Evolutionary conservation across 2,113 vertebrate genomes (phyloP).

Genomic region (Chascanopsetta lugubris): DNA sequence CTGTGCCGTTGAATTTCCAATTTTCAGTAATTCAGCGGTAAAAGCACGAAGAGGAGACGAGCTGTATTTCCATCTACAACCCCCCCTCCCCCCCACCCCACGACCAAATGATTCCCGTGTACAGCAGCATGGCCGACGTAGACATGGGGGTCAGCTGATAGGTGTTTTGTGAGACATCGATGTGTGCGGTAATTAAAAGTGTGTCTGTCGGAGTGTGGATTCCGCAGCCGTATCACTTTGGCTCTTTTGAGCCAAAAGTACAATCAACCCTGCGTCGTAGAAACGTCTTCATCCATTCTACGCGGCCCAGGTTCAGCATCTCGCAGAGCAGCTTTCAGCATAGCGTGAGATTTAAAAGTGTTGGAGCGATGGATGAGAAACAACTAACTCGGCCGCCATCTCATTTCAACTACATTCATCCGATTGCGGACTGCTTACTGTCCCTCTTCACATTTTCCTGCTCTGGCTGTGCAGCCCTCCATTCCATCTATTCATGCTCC

Average conservation of each 20-base stretch:
- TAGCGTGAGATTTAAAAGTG: constrained; percentile 20
- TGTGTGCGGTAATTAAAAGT: not conserved
- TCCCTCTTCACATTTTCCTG: constrained; percentile 8
- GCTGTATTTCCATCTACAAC: no score
- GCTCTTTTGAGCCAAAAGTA: constrained; percentile 41
- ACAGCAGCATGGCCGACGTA: no score
- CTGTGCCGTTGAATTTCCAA: no score
- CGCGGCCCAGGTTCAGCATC: constrained; percentile 17
- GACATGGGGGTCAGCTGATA: not conserved
- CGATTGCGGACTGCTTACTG: constrained; percentile 17
- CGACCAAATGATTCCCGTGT: no score
- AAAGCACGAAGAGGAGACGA: no score
- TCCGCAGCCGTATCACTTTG: constrained; percentile 22
- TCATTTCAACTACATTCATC: constrained; percentile 23
- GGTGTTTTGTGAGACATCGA: not conserved
- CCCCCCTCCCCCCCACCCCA: no score
- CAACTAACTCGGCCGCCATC: not conserved
- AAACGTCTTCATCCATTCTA: constrained; percentile 23
- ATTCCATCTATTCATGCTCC: constrained; percentile 49
- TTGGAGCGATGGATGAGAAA: constrained; percentile 33
- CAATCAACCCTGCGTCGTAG: constrained; percentile 48
- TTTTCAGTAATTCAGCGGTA: no score
- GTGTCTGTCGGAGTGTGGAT: not conserved
- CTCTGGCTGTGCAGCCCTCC: constrained; percentile 24
- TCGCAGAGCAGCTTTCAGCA: constrained; percentile 14